Evolutionary conservation across 2,888 invertebrate genomes (phyloP).

Genomic region (Gandaritis pyraliata): DNA sequence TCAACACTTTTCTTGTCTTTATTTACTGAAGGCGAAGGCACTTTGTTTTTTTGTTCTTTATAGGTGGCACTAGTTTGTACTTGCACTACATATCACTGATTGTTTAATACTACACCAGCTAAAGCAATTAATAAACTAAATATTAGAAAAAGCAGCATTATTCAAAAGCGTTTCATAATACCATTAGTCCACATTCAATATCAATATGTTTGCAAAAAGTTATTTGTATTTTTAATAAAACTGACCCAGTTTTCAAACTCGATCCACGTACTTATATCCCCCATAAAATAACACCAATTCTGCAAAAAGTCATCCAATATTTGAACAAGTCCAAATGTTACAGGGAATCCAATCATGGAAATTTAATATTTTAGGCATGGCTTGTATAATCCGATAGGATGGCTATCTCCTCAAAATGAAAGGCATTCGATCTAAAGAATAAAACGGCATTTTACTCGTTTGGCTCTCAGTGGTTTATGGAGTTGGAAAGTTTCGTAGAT

Average conservation of each 20-base stretch:
- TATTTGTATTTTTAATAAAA: not conserved
- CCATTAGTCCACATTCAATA: not conserved
- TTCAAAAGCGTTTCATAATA: too few relatives aligned
- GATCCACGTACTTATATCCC: not conserved
- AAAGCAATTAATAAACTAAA: too few relatives aligned
- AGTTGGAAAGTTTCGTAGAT: conserved; percentile 18
- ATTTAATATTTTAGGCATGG: conserved; percentile 34
- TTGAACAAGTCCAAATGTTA: conserved; percentile 27
- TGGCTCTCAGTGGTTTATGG: conserved; percentile 27
- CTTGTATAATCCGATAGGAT: conserved; percentile 23
- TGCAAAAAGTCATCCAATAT: conserved; percentile 4
- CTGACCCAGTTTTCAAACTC: not conserved
- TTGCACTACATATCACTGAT: too few relatives aligned
- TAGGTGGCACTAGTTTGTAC: too few relatives aligned
- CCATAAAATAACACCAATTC: conserved; percentile 3
- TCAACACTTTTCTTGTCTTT: too few relatives aligned
- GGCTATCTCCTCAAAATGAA: conserved; percentile 44
- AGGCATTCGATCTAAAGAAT: conserved; percentile 48
- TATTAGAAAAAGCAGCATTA: too few relatives aligned
- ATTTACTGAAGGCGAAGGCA: too few relatives aligned
- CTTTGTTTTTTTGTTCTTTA: too few relatives aligned
- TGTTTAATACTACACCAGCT: too few relatives aligned
- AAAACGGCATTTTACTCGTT: conserved; percentile 56
- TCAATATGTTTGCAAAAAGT: not conserved
- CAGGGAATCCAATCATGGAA: conserved; percentile 32